Conservation (phyloP, 2,797 vertebrate species). For the Pipistrellus nathusii region DNA sequence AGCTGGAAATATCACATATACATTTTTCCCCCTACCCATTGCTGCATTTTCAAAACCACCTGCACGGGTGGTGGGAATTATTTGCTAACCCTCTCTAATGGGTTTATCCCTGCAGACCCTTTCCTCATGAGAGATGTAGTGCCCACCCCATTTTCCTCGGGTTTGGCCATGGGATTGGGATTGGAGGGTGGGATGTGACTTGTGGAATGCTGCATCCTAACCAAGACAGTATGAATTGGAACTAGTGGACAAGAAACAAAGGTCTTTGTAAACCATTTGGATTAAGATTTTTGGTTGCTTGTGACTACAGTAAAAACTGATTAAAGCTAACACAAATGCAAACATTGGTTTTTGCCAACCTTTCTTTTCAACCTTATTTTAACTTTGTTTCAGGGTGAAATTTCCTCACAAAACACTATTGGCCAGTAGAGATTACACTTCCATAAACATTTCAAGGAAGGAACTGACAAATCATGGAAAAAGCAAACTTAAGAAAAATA, state of each 20-base stretch:
- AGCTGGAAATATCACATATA: background rate
- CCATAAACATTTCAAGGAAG: background rate
- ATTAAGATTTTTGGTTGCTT: background rate
- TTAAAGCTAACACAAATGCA: background rate
- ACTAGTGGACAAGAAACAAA: background rate
- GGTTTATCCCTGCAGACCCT: background rate
- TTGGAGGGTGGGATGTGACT: background rate
- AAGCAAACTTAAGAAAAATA: background rate
- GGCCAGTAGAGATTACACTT: background rate
- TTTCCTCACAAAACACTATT: background rate
- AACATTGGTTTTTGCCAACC: background rate
- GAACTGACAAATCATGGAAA: background rate
- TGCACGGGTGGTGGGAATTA: background rate
- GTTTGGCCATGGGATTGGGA: background rate
- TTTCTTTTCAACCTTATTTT: slow-evolving; percentile 15
- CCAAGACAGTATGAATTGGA: background rate
- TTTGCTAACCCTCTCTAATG: background rate
- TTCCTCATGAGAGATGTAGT: too few species aligned
- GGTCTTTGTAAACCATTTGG: background rate
- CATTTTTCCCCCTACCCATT: background rate
- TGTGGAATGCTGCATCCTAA: background rate
- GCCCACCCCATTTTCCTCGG: background rate
- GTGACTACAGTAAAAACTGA: background rate
- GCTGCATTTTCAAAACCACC: background rate
- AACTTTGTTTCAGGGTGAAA: background rate